These are phyloP conservation scores for Wasmannia auropunctata DNA, from an alignment of 1,140 invertebrate genomes.

Conservation along the genomic window DNA sequence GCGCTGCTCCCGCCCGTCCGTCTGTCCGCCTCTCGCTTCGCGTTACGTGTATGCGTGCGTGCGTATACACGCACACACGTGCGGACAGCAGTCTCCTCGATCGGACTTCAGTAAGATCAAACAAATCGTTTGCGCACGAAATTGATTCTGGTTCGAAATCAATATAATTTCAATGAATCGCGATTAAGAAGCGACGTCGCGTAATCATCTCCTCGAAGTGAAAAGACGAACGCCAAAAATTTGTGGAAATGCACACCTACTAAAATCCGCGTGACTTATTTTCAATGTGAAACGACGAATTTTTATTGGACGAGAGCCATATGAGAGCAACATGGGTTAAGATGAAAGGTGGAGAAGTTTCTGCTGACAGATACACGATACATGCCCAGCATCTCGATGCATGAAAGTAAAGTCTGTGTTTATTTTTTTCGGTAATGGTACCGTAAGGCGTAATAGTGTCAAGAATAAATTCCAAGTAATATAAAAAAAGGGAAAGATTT, in stretches of 20 bases:
- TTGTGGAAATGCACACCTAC: not conserved
- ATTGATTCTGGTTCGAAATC: not conserved
- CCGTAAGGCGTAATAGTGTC: not conserved
- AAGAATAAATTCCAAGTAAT: not conserved
- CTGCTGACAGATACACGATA: not conserved
- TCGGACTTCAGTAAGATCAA: not conserved
- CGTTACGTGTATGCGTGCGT: not conserved
- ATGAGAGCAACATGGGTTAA: not conserved
- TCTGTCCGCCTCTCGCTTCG: not conserved
- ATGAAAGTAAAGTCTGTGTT: conserved; percentile 11
- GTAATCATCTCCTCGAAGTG: not conserved
- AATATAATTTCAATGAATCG: no score
- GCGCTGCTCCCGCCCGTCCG: conserved; percentile 22
- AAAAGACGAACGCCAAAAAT: not conserved
- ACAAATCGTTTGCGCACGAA: not conserved
- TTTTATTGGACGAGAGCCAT: conserved; percentile 33
- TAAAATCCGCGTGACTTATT: not conserved
- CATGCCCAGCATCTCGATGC: not conserved
- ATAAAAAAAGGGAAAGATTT: not conserved
- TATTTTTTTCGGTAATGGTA: not conserved
- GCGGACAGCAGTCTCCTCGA: not conserved
- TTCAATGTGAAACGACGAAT: not conserved
- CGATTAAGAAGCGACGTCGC: no score
- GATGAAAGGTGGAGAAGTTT: not conserved
- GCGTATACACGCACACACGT: not conserved